Evolutionary conservation across 2,888 invertebrate species (phyloP).

Genomic region (Graphium colonna): DNA sequence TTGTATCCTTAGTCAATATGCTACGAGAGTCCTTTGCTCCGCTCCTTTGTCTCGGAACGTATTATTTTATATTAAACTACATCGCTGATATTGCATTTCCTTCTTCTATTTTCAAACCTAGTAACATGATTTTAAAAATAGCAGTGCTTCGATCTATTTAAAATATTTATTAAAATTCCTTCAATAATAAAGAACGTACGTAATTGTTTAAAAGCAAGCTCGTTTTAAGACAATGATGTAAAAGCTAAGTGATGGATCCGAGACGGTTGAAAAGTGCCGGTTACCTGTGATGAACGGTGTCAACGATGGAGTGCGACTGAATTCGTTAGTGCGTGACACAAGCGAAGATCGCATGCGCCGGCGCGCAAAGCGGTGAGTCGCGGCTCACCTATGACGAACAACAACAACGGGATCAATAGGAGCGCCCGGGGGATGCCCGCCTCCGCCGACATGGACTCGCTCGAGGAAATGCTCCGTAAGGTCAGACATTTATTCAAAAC

Average conservation of each 20-base stretch:
- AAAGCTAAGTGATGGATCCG: not conserved
- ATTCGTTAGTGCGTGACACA: slow-evolving; percentile 2
- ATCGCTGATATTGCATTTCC: not conserved
- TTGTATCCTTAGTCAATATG: slow-evolving; percentile 23
- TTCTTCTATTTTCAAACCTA: not conserved
- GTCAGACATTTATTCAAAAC: slow-evolving; percentile 57
- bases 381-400: slow-evolving; percentile 80
- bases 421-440: slow-evolving; percentile 82
- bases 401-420: slow-evolving; percentile 82
- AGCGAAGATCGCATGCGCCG: slow-evolving; percentile 33
- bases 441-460: slow-evolving; percentile 85
- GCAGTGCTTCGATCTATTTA: not conserved
- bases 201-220: too few species aligned
- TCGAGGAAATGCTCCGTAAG: slow-evolving; percentile 90
- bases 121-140: not conserved
- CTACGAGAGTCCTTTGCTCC: slow-evolving; percentile 7
- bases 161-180: too few species aligned
- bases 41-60: slow-evolving; percentile 3
- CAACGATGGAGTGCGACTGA: slow-evolving; percentile 2
- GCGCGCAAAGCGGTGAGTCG: slow-evolving; percentile 36
- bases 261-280: slow-evolving; percentile 10
- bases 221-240: not conserved
- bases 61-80: slow-evolving; percentile 7
- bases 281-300: slow-evolving; percentile 15
- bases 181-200: too few species aligned